phyloP scores from a whole-genome alignment of 1,140 invertebrate genomes.

The Brachionus rotundiformis region DNA sequence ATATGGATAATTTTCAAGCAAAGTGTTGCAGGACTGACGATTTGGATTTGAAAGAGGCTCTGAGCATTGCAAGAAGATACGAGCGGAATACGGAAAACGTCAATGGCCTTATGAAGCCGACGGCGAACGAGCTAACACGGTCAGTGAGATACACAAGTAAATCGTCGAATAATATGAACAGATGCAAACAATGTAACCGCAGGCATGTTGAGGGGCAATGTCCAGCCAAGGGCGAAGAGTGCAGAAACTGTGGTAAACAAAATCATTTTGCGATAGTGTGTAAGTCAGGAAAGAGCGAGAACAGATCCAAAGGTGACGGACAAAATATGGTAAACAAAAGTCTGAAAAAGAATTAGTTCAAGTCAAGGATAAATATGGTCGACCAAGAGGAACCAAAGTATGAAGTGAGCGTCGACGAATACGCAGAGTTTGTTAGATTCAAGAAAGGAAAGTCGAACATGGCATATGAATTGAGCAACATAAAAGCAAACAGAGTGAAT shows the following conservation, averaged over 20 bases:
- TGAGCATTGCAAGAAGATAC: not conserved
- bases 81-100: not conserved
- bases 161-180: not conserved
- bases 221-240: not conserved
- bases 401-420: not conserved
- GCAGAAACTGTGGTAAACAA: not conserved
- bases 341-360: not conserved
- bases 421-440: not conserved
- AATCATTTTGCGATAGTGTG: conserved; percentile 11
- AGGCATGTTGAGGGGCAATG: not conserved
- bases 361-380: not conserved
- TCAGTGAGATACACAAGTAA: not conserved
- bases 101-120: not conserved
- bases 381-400: not conserved
- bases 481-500: not conserved
- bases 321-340: not conserved
- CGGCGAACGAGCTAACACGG: not conserved
- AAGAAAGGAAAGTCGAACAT: not conserved
- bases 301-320: not conserved
- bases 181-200: not conserved
- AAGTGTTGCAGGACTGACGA: not conserved
- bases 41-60: not conserved
- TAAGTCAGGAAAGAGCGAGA: not conserved
- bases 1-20: not conserved
- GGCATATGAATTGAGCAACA: not conserved